Conservation (phyloP, 2,113 vertebrate species). For the Redunca redunca region DNA sequence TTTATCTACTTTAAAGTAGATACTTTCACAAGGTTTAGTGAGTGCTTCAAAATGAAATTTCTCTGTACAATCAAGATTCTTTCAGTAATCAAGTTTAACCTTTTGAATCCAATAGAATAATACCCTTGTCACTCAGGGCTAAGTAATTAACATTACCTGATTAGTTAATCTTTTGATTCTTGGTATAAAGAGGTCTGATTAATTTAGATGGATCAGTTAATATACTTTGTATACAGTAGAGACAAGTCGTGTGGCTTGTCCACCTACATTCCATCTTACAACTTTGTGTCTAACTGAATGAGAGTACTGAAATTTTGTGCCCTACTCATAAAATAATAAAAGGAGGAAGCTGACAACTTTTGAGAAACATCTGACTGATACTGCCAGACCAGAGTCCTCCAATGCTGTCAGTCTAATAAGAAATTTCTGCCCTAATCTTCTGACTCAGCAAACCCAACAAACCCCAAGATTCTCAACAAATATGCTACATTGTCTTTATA, state of each 20-base stretch:
- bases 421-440: not conserved
- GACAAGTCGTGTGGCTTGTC: not conserved
- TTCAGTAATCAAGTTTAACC: conserved; percentile 41
- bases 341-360: not conserved
- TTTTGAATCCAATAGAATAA: not conserved
- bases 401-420: not conserved
- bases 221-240: not conserved
- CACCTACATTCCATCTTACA: not conserved
- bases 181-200: conserved; percentile 17
- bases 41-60: conserved; percentile 32
- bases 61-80: not conserved
- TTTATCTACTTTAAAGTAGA: not conserved
- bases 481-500: not conserved
- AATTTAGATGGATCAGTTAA: not conserved
- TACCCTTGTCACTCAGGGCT: not conserved
- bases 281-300: not conserved
- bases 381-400: not conserved
- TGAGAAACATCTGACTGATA: not conserved
- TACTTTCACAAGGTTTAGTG: not conserved
- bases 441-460: not conserved
- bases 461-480: not conserved
- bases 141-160: not conserved
- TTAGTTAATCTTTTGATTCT: conserved; percentile 14
- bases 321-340: not conserved
- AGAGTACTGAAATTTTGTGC: not conserved